Evolutionary conservation across 2,888 invertebrate species (phyloP), one percentile per base, ranked within the genome.

Genomic region (Crematogaster levior): DNA sequence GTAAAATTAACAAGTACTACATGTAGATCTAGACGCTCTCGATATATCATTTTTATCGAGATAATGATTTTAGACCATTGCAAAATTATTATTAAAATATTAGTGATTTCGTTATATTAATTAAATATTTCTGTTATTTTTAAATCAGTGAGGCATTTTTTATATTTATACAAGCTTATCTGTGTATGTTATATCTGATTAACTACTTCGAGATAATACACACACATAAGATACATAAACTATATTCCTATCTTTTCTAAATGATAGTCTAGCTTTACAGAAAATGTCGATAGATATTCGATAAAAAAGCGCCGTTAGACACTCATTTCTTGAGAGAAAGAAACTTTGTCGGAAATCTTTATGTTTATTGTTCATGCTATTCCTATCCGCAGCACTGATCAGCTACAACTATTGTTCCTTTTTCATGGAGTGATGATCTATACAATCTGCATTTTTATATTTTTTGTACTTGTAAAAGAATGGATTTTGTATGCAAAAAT

Each of bases 401-500:
- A 7, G 1, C 30, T 18, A 15, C 37, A n/a, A 61, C 7, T 37
- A 40, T 40, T 40, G 24, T 3, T 1, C 34, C 18, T 24, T 24
- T 74, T 48, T 24, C 24, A 70, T 53, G 3, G 3, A 46, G 21
- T 18, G 15, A 74, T 60, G 7, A 30, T 43, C 24, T 65, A 21
- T 43, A 37, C n/a, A 3, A 37, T n/a, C 10, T 18, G 37, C 24
- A 48, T n/a, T 12, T n/a, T 7, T 63, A 48, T 34, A 34, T 12
- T 65, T 46, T 37, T 68, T 21, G 15, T 3, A 3, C 24, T 66
- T 37, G 12, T 37, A 51, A 74, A 24, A 27, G n/a, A 27, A 10
- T n/a, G n/a, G 15, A 75, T 1, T 75, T 75, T 12, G 51, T 24
- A 30, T 56, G 24, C 4, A 37, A 40, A 43, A 37, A 79, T 34